A percentile compares a stretch with the other conserved stretches of the same genome.
Evolutionary conservation across 2,888 invertebrate species (phyloP).

Genomic region (Andrena hattorfiana): DNA sequence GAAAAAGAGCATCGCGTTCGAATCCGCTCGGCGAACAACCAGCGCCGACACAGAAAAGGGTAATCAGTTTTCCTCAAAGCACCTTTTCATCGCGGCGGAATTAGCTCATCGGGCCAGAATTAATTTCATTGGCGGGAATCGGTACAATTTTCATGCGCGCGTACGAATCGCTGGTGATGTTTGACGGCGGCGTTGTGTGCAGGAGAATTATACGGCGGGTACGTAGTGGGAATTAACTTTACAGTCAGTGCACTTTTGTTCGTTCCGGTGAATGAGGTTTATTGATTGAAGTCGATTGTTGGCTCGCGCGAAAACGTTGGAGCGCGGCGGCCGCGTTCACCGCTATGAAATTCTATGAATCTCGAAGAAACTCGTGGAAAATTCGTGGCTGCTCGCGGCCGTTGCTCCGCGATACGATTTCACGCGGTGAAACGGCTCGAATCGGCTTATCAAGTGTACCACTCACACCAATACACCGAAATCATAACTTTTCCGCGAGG

Average conservation of each 20-base stretch:
- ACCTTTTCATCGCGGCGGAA: conserved; percentile 35
- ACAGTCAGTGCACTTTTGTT: conserved; percentile 61
- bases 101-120: conserved; percentile 45
- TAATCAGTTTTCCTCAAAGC: conserved; percentile 46
- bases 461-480: conserved; percentile 68
- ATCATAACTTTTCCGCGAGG: conserved; percentile 74
- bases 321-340: conserved; percentile 12
- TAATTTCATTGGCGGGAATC: conserved; percentile 51
- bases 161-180: conserved; percentile 32
- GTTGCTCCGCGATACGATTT: conserved; percentile 11
- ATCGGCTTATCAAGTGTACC: conserved; percentile 38
- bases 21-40: not conserved
- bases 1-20: not conserved
- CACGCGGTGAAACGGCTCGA: conserved; percentile 13
- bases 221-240: conserved; percentile 56
- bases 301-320: conserved; percentile 41
- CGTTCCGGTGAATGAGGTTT: conserved; percentile 54
- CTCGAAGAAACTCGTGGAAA: conserved; percentile 38
- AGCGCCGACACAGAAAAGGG: not conserved
- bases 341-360: conserved; percentile 57
- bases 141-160: conserved; percentile 55
- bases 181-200: conserved; percentile 53
- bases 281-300: conserved; percentile 61
- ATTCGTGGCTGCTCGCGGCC: conserved; percentile 15
- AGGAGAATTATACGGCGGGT: conserved; percentile 36